Base-by-base conservation (phyloP, 2,113 vertebrate genomes). In the human (Homo sapiens) region DNA sequence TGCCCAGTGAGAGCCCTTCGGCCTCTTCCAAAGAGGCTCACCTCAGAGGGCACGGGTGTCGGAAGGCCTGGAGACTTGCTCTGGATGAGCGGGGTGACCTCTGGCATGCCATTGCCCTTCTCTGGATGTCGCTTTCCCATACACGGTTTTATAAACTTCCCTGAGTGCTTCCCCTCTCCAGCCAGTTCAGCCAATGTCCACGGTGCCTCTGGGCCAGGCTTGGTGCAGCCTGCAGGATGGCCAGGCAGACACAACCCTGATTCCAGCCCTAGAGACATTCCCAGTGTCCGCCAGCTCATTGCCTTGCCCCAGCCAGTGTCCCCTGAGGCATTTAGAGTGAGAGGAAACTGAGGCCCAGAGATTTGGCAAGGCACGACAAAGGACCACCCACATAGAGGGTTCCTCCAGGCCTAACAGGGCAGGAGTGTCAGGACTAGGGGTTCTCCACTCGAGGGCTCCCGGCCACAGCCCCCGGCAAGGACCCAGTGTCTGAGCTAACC, bases 111-210 rank as follows among this genome's bases (percentile, higher is more conserved):
- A 10, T 1, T 55, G 86, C 32, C 50, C 92, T 48, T 82, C 43
- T 87, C 89, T 78, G 83, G 55, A 73, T 3, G 1, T 64, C 2
- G 0, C 38, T 68, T 2, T 82, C 75, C 32, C 76, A 75, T 72
- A 90, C 38, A 78, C 7, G 14, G 50, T 83, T 97, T 94, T 96
- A 95, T 82, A 96, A 96, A 97, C 87, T 93, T 95, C 93, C 79
- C 84, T 92, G 40, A 96, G 82, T 52, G 40, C 43, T 88, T 91
- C 85, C 32, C 64, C 30, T 93, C 66, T 94, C 89, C 76, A 68
- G 20, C 87, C 43, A 50, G 91, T 97, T 91, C 93, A 96, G 89
- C 82, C 95, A 95, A 48, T 13, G n/a, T 89, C 97, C 95, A 90
- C 2, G 22, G 48, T 0, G 17, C 45, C 87, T 89, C 66, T 59